phyloP scores from a whole-genome alignment of 2,888 invertebrate genomes.

The Trachelus stipa region DNA sequence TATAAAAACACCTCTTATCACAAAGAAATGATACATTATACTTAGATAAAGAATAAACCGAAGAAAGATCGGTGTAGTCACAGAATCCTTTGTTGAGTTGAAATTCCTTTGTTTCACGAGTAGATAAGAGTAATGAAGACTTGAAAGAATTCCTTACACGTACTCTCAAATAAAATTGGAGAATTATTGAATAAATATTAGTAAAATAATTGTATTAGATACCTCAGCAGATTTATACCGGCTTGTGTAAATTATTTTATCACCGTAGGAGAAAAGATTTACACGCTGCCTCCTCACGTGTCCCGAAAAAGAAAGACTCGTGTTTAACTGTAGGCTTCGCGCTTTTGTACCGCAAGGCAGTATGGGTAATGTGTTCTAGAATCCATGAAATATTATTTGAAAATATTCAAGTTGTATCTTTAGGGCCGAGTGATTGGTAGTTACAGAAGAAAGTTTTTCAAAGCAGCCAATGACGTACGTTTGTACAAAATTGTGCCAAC shows the following conservation, averaged over 20 bases:
- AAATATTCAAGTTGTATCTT: not conserved
- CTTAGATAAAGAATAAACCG: not conserved
- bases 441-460: not conserved
- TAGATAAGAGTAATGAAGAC: not conserved
- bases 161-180: not conserved
- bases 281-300: not conserved
- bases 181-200: not conserved
- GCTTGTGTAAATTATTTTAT: not conserved
- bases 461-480: not conserved
- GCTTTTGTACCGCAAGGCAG: not conserved
- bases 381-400: not conserved
- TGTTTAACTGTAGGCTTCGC: not conserved
- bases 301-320: not conserved
- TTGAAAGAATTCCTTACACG: not conserved
- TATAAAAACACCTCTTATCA: not conserved
- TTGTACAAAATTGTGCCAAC: not conserved
- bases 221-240: not conserved
- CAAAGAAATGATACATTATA: not conserved
- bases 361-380: not conserved
- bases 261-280: not conserved
- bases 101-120: not conserved
- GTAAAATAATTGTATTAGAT: not conserved
- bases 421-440: not conserved
- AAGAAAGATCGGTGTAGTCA: not conserved
- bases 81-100: not conserved